Conservation (phyloP, 2,888 invertebrate species). For the Lacanobia oleracea region DNA sequence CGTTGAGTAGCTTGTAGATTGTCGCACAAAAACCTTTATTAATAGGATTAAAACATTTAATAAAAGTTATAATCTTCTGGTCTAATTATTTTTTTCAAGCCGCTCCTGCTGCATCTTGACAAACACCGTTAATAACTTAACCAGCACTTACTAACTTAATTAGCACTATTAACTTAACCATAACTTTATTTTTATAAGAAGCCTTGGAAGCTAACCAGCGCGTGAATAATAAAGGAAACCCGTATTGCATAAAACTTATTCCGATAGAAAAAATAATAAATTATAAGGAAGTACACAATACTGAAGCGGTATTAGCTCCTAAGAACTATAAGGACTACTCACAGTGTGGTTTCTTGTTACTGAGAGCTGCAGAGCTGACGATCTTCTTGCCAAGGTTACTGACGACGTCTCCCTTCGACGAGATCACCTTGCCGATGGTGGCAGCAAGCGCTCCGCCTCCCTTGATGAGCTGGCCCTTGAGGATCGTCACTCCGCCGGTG, state of each 20-base stretch:
- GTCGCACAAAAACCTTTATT: constrained; percentile 37
- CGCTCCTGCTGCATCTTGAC: constrained; percentile 20
- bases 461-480: constrained; percentile 97
- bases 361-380: constrained; percentile 93
- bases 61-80: background rate
- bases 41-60: constrained; percentile 20
- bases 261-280: background rate
- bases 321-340: constrained; percentile 62
- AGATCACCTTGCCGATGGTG: constrained; percentile 91
- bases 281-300: background rate
- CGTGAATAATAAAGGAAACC: background rate
- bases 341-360: constrained; percentile 86
- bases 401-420: constrained; percentile 94
- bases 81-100: constrained; percentile 13
- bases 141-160: background rate
- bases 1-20: constrained; percentile 36
- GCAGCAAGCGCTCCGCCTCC: constrained; percentile 92
- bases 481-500: constrained; percentile 95
- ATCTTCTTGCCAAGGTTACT: constrained; percentile 95
- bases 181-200: background rate
- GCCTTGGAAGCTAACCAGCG: background rate
- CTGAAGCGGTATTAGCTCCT: background rate
- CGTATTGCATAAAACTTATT: background rate
- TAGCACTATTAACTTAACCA: background rate
- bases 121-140: background rate